Evolutionary conservation across 1,140 invertebrate species (phyloP), one percentile per base, ranked within the genome.

Genomic region (Brachionus angularis): DNA sequence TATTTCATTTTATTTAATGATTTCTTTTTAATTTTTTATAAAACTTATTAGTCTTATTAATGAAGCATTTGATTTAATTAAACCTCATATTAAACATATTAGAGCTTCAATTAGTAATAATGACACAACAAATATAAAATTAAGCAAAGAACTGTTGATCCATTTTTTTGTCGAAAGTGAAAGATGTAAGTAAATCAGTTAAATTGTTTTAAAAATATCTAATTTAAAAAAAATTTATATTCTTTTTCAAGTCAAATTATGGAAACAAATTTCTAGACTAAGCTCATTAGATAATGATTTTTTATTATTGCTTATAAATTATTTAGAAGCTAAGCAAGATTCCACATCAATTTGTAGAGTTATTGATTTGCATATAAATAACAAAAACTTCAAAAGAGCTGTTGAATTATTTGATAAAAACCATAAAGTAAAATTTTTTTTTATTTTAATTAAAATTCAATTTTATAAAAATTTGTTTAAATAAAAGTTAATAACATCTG

Each of bases 321-420:
- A 42, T 27, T 39, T 58, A n/a, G 53, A 58, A 14, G 53, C 53
- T 3, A 58, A 58, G n/a, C 36, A 42, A 58, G 53, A 58, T 2
- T 1, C 7, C 3, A 34, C 36, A 0, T 58, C 53, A 5, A 58
- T 58, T 14, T 31, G 53, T 12, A 36, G 23, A 23, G 53, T 34
- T 14, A 58, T 58, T 23, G 53, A 58, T 58, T 23, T 58, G 12
- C 53, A 58, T 58, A 23, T 58, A 1, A 58, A 58, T 58, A 58
- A 39, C n/a, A 58, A 34, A 58, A 58, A 58, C 39, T 39, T 39
- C 25, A 58, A 58, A 58, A 58, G 39, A 23, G 53, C 53, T 0
- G 39, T 58, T 58, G 33, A 58, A 5, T 39, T 58, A 18, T 58
- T 39, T 23, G 53, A 58, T 8, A 58, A 58, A 23, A 2, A 58